Base-by-base conservation (phyloP, 2,797 vertebrate genomes). In the Myoxocephalus aenaeus region DNA sequence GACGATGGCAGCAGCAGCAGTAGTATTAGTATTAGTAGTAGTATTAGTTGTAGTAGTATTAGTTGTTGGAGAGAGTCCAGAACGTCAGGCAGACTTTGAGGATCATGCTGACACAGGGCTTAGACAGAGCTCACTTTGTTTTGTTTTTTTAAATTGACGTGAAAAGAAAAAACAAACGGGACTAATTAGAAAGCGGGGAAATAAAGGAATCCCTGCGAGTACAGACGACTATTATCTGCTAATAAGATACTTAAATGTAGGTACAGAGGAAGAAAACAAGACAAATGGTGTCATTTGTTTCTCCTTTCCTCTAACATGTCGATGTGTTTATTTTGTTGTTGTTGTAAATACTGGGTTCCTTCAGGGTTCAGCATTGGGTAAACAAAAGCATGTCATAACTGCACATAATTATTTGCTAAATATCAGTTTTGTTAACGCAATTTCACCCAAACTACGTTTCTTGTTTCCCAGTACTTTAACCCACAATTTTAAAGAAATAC, bases 1-100 rank as follows among this genome's bases (percentile, higher is more conserved):
- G 59, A 65, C 3, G 13, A 34, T 65, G 0, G 13, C 42, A 1
- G 40, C 5, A 48, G 44, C 3, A 46, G 44, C 13, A 46, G 56
- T 6, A 59, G 62, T 54, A 65, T 40, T 56, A 17, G 44, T 18
- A 18, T 0, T 18, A 42, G 4, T 15, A 20, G 48, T 50, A n/a
- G 48, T 20, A 50, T 20, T n/a, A 12, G 50, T 51, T 9, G 57
- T 7, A 61, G 65, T 46, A 66, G 48, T 56, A 77, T 36, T 71
- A 46, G 14, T 46, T 73, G 9, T 34, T 67, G 70, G 72, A 73
- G 6, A 22, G 46, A 50, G 27, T 76, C 63, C 62, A 65, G 48
- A 5, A 1, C 10, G 18, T 34, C 1, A 11, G 34, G 4, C 44
- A 40, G 61, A 54, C 22, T 42, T 25, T 70, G 14, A 58, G 15